A percentile compares a stretch with the other conserved stretches of the same genome.
Conservation (phyloP, 2,797 vertebrate species). For the Taeniopygia guttata region DNA sequence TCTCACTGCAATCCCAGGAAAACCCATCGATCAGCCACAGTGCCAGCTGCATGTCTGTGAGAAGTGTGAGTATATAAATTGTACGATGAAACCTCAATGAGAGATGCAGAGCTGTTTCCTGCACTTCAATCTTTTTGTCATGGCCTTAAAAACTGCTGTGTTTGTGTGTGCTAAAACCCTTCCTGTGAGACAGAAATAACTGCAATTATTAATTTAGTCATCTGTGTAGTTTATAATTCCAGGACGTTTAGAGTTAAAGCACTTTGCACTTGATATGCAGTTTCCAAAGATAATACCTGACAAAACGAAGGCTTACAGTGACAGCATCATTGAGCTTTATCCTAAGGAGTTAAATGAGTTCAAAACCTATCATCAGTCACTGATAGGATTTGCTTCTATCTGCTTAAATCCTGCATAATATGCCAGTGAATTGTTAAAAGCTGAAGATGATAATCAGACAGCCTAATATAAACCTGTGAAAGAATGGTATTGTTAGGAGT, state of each 20-base stretch:
- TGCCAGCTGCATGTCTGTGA: neutral
- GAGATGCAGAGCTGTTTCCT: neutral
- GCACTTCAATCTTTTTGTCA: neutral
- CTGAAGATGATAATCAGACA: neutral
- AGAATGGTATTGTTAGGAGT: neutral
- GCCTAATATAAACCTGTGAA: neutral
- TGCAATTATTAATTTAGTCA: constrained; percentile 25
- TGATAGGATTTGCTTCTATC: neutral
- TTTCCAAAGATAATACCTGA: constrained; percentile 24
- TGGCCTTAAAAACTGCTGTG: neutral
- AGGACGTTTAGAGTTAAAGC: neutral
- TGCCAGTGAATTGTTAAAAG: constrained; percentile 7
- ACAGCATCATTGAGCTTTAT: neutral
- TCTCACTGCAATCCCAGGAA: neutral
- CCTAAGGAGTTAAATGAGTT: constrained; percentile 37
- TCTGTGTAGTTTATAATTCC: constrained; percentile 11
- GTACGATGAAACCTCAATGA: neutral
- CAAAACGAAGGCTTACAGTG: neutral
- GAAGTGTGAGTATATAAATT: neutral
- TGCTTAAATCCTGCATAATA: constrained; percentile 3
- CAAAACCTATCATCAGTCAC: constrained; percentile 15
- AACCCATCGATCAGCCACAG: neutral
- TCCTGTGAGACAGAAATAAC: neutral
- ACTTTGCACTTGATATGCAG: neutral
- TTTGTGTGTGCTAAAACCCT: constrained; percentile 6